Conservation (phyloP, 2,113 vertebrate species). For the Amblyornis subalaris region DNA sequence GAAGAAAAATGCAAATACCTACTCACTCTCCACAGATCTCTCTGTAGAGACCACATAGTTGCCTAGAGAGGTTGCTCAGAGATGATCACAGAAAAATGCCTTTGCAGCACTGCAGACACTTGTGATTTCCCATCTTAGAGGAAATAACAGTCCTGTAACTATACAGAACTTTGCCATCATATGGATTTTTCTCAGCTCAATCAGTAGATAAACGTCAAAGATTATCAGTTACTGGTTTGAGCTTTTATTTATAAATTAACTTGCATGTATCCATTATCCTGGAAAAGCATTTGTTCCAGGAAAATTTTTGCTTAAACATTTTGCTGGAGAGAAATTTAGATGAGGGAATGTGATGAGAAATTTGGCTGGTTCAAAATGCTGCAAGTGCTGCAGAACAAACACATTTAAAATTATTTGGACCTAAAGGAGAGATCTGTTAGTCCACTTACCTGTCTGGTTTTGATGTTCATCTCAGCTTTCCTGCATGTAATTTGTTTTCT, state of each 20-base stretch:
- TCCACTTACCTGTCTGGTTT: background rate
- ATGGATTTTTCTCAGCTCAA: background rate
- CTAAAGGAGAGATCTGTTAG: background rate
- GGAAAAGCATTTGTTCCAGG: background rate
- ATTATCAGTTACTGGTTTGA: background rate
- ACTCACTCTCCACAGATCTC: background rate
- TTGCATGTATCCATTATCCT: background rate
- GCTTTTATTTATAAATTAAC: background rate
- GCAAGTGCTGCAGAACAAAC: background rate
- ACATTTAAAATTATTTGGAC: background rate
- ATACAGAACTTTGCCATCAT: background rate
- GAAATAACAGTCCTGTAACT: background rate
- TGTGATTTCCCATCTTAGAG: background rate
- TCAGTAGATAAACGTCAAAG: background rate
- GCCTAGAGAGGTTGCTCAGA: background rate
- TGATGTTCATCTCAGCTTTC: background rate
- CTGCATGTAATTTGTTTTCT: background rate
- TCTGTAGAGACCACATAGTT: background rate
- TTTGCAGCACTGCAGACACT: background rate
- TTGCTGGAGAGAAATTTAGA: background rate
- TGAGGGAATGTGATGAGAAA: background rate
- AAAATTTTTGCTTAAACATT: background rate
- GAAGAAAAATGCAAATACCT: background rate
- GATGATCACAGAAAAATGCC: background rate
- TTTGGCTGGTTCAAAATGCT: background rate